Evolutionary conservation across 2,797 vertebrate genomes (phyloP).

Genomic region (Eulemur coronatus): DNA sequence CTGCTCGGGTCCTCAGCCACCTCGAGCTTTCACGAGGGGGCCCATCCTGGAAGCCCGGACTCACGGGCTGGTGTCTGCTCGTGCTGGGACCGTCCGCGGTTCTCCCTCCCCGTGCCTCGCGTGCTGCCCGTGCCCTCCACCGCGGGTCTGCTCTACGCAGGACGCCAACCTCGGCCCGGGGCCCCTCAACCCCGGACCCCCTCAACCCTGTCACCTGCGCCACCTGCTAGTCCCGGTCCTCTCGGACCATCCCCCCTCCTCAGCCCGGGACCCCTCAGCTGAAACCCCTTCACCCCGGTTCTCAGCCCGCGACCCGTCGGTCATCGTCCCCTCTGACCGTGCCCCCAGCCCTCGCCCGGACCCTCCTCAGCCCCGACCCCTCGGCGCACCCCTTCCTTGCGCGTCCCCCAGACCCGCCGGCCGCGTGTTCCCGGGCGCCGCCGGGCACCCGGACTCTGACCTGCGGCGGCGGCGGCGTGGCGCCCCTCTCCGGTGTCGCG

Average conservation of each 20-base stretch:
- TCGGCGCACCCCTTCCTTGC: not conserved
- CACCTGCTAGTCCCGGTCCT: not conserved
- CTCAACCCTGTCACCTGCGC: not conserved
- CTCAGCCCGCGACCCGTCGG: not conserved
- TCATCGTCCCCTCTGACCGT: not conserved
- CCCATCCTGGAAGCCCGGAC: not conserved
- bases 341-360: not conserved
- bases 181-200: not conserved
- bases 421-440: not conserved
- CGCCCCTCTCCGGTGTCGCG: not conserved
- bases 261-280: not conserved
- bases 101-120: not conserved
- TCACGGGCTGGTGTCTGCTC: not conserved
- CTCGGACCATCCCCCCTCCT: not conserved
- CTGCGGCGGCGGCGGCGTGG: conserved; percentile 41
- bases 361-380: not conserved
- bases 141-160: not conserved
- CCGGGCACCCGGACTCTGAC: conserved; percentile 39
- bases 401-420: not conserved
- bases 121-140: not conserved
- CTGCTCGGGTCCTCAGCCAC: not conserved
- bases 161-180: not conserved
- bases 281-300: not conserved
- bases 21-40: not conserved
- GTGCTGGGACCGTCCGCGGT: not conserved